Evolutionary conservation across 2,888 invertebrate genomes (phyloP).

Genomic region (Andrena fulva): DNA sequence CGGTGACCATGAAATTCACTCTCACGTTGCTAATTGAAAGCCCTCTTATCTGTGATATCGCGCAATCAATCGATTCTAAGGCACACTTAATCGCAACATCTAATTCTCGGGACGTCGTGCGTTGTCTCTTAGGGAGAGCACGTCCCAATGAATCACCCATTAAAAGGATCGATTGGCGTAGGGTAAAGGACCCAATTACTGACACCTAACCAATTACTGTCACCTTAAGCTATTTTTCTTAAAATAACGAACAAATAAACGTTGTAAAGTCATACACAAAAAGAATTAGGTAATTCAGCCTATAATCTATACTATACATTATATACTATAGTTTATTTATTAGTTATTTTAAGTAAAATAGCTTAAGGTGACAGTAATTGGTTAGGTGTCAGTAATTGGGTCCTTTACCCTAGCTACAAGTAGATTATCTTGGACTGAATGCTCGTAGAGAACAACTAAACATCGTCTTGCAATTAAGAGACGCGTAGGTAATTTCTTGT

Average conservation of each 20-base stretch:
- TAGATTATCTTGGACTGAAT: neutral
- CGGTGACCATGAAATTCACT: neutral
- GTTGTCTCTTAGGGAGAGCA: neutral
- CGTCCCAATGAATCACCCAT: constrained; percentile 10
- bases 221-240: too few relatives aligned
- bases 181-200: too few relatives aligned
- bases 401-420: neutral
- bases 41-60: constrained; percentile 26
- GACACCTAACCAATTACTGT: too few relatives aligned
- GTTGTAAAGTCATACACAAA: too few relatives aligned
- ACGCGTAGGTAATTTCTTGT: neutral
- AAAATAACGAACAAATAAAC: too few relatives aligned
- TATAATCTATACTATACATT: too few relatives aligned
- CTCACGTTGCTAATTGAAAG: neutral
- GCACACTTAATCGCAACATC: constrained; percentile 11
- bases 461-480: neutral
- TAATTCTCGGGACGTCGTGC: neutral
- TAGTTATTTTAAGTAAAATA: too few relatives aligned
- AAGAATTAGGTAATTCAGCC: too few relatives aligned
- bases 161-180: constrained; percentile 25
- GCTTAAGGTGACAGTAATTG: too few relatives aligned
- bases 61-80: neutral
- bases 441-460: neutral
- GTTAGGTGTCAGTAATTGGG: too few relatives aligned
- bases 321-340: too few relatives aligned